These are phyloP conservation scores for Corythornis madagascariensis DNA, from an alignment of 2,113 vertebrate genomes.

Conservation along the genomic window DNA sequence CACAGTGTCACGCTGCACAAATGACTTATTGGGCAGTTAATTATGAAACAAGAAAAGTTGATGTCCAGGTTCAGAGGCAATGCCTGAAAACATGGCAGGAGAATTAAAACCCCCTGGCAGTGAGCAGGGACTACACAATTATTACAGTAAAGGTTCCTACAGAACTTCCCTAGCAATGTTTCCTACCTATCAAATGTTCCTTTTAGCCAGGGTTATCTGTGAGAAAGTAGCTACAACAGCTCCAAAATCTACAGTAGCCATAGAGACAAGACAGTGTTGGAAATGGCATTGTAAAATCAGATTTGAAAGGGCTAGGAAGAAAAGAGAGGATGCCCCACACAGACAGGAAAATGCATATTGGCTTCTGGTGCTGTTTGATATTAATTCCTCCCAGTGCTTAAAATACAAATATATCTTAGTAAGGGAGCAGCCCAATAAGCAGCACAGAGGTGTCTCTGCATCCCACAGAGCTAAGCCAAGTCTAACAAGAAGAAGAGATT, in stretches of 20 bases:
- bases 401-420: not conserved
- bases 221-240: not conserved
- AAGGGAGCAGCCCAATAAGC: not conserved
- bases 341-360: not conserved
- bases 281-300: not conserved
- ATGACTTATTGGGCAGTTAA: not conserved
- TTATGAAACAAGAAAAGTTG: not conserved
- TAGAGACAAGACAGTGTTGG: not conserved
- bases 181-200: not conserved
- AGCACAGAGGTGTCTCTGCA: not conserved
- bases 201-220: not conserved
- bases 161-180: not conserved
- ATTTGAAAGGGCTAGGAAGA: not conserved
- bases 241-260: not conserved
- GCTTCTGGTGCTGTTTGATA: not conserved
- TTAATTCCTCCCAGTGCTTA: not conserved
- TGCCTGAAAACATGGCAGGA: not conserved
- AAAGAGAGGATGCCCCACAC: not conserved
- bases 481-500: not conserved
- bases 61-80: not conserved
- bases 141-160: not conserved
- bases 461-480: not conserved
- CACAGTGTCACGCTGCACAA: not conserved
- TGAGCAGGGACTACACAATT: not conserved
- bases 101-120: not conserved